A percentile compares a stretch with the other conserved stretches of the same genome.
These are phyloP conservation scores for Erynnis tages DNA, from an alignment of 2,888 invertebrate genomes.

Conservation along the genomic window DNA sequence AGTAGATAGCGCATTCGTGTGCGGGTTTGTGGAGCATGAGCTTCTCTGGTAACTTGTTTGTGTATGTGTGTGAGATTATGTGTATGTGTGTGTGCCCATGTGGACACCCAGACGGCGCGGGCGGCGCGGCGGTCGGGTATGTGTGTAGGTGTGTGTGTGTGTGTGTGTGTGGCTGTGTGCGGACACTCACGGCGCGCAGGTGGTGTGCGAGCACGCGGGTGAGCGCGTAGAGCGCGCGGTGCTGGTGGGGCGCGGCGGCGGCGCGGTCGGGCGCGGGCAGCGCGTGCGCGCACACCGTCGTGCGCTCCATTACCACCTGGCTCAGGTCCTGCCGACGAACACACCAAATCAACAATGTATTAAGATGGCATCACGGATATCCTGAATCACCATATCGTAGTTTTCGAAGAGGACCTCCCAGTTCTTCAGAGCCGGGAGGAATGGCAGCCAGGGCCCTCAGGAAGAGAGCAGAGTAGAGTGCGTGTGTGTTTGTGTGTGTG, in stretches of 20 bases:
- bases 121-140: too few species aligned
- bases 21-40: too few species aligned
- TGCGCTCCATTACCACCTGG: conserved; percentile 94
- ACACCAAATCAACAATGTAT: neutral
- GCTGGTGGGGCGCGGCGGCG: conserved; percentile 42
- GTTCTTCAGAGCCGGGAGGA: too few species aligned
- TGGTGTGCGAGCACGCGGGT: conserved; percentile 85
- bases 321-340: conserved; percentile 87
- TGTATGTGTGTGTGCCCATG: neutral
- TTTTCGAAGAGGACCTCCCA: too few species aligned
- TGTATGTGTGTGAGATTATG: too few species aligned
- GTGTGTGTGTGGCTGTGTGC: neutral
- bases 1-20: too few species aligned
- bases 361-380: too few species aligned
- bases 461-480: too few species aligned
- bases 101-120: neutral
- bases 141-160: neutral
- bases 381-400: too few species aligned
- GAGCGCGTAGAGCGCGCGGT: conserved; percentile 86
- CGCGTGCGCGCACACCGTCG: conserved; percentile 91
- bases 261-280: conserved; percentile 81
- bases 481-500: neutral
- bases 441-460: too few species aligned
- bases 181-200: conserved; percentile 82
- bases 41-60: too few species aligned